Conservation (phyloP, 2,888 invertebrate genomes). For the Stenotaenia linearis region DNA sequence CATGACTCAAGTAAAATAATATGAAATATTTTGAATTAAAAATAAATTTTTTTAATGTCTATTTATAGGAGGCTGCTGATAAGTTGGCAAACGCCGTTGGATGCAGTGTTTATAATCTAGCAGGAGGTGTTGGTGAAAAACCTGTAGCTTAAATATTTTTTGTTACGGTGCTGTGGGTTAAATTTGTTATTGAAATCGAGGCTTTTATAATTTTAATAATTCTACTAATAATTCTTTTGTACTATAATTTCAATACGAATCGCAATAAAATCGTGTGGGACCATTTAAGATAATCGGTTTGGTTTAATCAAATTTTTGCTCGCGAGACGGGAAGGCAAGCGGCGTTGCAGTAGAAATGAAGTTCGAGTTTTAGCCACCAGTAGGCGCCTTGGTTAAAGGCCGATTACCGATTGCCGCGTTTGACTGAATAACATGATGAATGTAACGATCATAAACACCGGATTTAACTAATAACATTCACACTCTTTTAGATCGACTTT, state of each 20-base stretch:
- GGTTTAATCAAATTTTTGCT: too few relatives aligned
- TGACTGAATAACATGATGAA: not conserved
- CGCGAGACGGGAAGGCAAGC: too few relatives aligned
- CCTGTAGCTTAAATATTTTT: conserved; percentile 29
- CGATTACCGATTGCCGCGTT: not conserved
- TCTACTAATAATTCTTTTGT: not conserved
- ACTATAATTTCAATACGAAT: not conserved
- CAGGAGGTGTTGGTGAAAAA: conserved; percentile 44
- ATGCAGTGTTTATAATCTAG: conserved; percentile 43
- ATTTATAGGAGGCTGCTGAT: conserved; percentile 56
- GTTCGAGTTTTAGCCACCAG: not conserved
- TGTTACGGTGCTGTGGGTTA: not conserved
- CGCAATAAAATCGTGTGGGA: not conserved
- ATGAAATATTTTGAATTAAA: not conserved
- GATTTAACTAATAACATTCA: not conserved
- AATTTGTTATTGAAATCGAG: not conserved
- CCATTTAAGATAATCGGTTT: not conserved
- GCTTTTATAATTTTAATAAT: not conserved
- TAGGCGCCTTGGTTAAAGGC: not conserved
- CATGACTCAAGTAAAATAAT: conserved; percentile 54
- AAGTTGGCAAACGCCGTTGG: conserved; percentile 56
- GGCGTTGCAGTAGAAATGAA: not conserved
- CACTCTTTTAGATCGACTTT: not conserved
- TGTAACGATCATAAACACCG: not conserved
- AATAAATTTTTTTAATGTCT: conserved; percentile 5